Evolutionary conservation across 1,140 invertebrate genomes (phyloP).

Genomic region (Leptinotarsa lineolata): DNA sequence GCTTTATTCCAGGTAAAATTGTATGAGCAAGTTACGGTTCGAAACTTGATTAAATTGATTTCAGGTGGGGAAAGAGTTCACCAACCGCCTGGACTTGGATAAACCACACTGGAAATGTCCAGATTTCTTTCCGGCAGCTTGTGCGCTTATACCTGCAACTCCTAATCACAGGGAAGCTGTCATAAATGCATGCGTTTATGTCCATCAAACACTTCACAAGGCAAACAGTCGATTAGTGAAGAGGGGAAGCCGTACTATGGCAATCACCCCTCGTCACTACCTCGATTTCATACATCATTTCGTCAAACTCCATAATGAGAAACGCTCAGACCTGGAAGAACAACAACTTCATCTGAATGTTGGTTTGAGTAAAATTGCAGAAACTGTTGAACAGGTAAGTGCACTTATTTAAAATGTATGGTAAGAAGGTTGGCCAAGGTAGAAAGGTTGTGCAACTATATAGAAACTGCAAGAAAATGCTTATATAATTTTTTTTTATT

Average conservation of each 20-base stretch:
- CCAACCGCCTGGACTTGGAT: constrained; percentile 81
- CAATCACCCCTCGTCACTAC: constrained; percentile 97
- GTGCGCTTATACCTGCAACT: constrained; percentile 73
- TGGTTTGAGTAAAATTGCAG: constrained; percentile 97
- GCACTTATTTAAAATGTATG: not conserved
- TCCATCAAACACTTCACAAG: constrained; percentile 95
- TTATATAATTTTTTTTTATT: no score
- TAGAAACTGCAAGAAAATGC: no score
- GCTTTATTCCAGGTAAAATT: constrained; percentile 87
- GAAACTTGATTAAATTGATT: not conserved
- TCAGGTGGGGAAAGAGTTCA: constrained; percentile 88
- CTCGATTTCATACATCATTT: constrained; percentile 99
- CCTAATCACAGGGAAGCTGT: constrained; percentile 91
- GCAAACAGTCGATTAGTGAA: constrained; percentile 89
- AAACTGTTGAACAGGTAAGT: constrained; percentile 90
- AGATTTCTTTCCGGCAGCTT: constrained; percentile 86
- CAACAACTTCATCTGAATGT: constrained; percentile 99
- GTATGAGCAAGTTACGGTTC: not conserved
- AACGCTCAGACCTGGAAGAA: constrained; percentile 96
- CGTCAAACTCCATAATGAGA: constrained; percentile 97
- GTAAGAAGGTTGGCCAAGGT: not conserved
- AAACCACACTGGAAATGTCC: constrained; percentile 81
- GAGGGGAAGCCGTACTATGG: constrained; percentile 91
- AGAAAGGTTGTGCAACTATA: not conserved
- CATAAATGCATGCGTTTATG: constrained; percentile 97